Evolutionary conservation across 2,888 invertebrate genomes (phyloP), one percentile per base, ranked within the genome.

Genomic region (Dendrolimus houi): DNA sequence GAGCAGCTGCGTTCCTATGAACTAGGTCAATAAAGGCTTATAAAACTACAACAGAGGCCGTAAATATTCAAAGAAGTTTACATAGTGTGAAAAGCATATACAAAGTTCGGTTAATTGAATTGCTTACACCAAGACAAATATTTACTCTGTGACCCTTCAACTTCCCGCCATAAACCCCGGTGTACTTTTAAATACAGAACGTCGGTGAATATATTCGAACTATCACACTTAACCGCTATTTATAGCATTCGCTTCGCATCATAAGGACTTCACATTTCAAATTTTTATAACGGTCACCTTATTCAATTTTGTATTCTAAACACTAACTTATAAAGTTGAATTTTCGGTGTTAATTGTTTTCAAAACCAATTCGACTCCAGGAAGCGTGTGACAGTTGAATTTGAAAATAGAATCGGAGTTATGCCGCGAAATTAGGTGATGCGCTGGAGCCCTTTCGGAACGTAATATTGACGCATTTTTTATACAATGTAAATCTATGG

Each of bases 361-460:
- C 47, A 47, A 47, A 47, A 47, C 47, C 12, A 47, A 47, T 47
- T 47, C 47, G 9, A 9, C 54, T 75, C 75, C 79, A 81, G 83
- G 83, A 83, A 83, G 75, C 74, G 74, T 64, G 72, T 75, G 81
- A 81, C 82, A 79, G 68, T 72, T 71, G 73, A 74, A 78, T 81
- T 77, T 79, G 72, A 79, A 82, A 81, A 81, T 82, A 81, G 80
- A 81, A 75, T 69, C 55, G 70, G 71, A 72, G 75, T 75, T 76
- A 74, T 72, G 77, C 72, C 78, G 81, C 80, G 73, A 83, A 83
- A 80, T 81, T 81, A 68, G 79, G 82, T 81, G 81, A 81, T 74
- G 68, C 69, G 64, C 47, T 47, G 47, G 47, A 47, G 47, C 47
- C 9, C 47, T 8, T 12, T 47, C 47, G 47, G 47, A 47, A 47